Conservation (phyloP, 2,888 invertebrate genomes). For the Geophilus truncorum region DNA sequence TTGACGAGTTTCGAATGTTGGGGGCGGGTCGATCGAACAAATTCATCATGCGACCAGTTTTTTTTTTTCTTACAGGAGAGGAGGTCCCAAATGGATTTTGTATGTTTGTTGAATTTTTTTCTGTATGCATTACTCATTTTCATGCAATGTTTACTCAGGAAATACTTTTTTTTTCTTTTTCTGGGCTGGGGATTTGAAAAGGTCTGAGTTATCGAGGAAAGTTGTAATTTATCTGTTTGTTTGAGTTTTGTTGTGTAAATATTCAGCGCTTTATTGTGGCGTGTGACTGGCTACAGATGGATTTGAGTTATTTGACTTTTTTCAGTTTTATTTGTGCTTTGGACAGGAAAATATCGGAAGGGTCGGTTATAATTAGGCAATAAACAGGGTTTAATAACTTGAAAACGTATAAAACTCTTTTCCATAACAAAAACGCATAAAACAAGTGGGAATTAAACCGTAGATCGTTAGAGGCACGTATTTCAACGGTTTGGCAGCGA, state of each 20-base stretch:
- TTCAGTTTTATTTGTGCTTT: neutral
- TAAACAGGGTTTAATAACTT: no score
- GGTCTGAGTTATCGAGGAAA: neutral
- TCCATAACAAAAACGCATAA: no score
- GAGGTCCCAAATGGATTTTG: neutral
- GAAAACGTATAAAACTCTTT: no score
- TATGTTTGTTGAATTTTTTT: neutral
- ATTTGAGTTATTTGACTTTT: neutral
- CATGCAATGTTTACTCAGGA: neutral
- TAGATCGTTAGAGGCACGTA: no score
- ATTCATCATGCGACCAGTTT: neutral
- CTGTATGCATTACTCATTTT: neutral
- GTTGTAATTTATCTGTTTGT: neutral
- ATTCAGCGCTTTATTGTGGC: neutral
- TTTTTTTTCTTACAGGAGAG: neutral
- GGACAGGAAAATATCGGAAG: no score
- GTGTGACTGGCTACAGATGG: no score
- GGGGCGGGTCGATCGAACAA: neutral
- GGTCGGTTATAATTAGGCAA: no score
- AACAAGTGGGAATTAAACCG: no score
- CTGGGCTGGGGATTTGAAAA: no score
- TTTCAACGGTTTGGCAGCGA: no score
- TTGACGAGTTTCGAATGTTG: conserved; percentile 16
- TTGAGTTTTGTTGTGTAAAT: neutral
- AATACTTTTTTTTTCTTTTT: neutral